Base-by-base conservation (phyloP, 2,113 vertebrate genomes). In the Uria aalge region DNA sequence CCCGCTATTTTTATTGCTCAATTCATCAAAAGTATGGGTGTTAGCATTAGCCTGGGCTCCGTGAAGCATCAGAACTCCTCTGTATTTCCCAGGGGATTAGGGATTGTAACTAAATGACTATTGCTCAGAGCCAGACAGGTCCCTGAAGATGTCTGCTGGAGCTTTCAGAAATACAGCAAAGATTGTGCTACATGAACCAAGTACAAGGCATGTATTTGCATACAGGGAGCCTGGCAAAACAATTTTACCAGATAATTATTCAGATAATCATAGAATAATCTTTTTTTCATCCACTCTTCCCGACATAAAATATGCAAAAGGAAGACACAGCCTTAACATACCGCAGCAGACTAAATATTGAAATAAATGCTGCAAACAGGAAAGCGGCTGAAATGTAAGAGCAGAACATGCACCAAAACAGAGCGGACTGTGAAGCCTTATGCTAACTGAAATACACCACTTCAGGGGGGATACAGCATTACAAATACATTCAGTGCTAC, bases 401-500 rank as follows among this genome's bases (percentile, higher is more conserved):
- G 75, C 89, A 77, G 59, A 92, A 91, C 56, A 75, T 2, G 16
- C 71, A 76, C 34, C 59, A 43, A 91, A 91, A 53, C 73, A 84
- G 88, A 95, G 45, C 2, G 3, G 67, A 62, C 76, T 53, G 53
- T 10, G 62, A 91, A 93, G 75, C 67, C 74, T 95, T 85, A 56
- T 43, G 52, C 43, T 97, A 94, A 94, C 59, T 84, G 91, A 86
- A 96, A 94, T 80, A 93, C 95, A 91, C 85, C 93, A 53, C 79
- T 48, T 30, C 8, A 60, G 43, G 45, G 64, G 72, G 73, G 72
- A 93, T 92, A 86, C 3, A 7, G 75, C 48, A 43, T 71, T 82
- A 52, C 74, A 97, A 95, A 94, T 74, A 41, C 12, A 43, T 71
- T 7, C 47, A 79, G 8, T 36, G 90, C 69, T 94, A 73, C 21